Percentiles rank a stretch among this genome's conserved stretches.
These are phyloP conservation scores for Pseudoatta argentina DNA, from an alignment of 1,140 invertebrate genomes.

Conservation along the genomic window DNA sequence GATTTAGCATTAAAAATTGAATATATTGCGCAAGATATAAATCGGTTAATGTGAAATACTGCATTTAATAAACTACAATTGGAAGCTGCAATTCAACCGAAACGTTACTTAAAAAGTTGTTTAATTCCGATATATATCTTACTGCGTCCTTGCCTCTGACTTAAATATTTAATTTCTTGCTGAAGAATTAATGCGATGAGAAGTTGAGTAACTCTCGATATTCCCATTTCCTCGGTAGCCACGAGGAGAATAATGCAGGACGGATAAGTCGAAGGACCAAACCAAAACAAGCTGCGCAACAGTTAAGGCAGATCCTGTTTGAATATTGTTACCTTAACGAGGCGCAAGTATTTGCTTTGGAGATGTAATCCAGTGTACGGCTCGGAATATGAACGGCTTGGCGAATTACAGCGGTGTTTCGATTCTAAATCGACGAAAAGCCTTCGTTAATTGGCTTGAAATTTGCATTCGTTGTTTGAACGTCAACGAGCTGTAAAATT, in stretches of 20 bases:
- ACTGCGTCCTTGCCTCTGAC: constrained; percentile 24
- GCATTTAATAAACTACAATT: constrained; percentile 38
- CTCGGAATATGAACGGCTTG: constrained; percentile 50
- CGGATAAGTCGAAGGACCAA: constrained; percentile 64
- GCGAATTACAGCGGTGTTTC: constrained; percentile 57
- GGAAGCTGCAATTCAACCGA: constrained; percentile 36
- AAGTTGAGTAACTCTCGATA: constrained; percentile 57
- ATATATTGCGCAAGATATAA: constrained; percentile 32
- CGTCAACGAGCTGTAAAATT: constrained; percentile 58
- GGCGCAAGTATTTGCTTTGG: constrained; percentile 72
- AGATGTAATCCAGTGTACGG: constrained; percentile 60
- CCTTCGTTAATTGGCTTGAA: constrained; percentile 62
- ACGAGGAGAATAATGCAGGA: constrained; percentile 62
- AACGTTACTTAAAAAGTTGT: constrained; percentile 43
- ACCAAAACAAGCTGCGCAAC: constrained; percentile 66
- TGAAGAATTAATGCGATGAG: constrained; percentile 52
- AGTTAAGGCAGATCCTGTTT: constrained; percentile 67
- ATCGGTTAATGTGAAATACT: constrained; percentile 13
- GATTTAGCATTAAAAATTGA: neutral
- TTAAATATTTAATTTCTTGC: constrained; percentile 53
- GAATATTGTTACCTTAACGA: constrained; percentile 76
- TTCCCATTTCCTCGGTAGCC: constrained; percentile 56
- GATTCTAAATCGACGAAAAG: constrained; percentile 60
- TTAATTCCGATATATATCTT: constrained; percentile 47
- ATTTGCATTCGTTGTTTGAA: constrained; percentile 64